Evolutionary conservation across 1,140 invertebrate species (phyloP).

Genomic region (Subanguina moxae): DNA sequence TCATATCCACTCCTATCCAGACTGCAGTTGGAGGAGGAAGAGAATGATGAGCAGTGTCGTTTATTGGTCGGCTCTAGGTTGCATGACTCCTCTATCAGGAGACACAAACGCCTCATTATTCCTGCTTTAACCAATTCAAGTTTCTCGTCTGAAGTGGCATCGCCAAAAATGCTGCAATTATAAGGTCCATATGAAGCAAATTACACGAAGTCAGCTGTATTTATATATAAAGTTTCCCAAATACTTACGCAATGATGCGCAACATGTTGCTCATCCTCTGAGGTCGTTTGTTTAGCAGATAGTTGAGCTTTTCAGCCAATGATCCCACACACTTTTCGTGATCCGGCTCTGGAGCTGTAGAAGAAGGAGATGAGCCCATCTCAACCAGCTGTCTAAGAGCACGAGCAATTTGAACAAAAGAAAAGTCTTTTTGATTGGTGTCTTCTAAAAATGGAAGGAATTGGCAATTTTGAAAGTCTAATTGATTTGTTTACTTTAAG

Average conservation of each 20-base stretch:
- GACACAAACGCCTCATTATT: not conserved
- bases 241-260: conserved; percentile 38
- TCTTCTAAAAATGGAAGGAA: no score
- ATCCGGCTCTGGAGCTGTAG: not conserved
- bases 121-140: conserved; percentile 5
- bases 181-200: not conserved
- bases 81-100: conserved; percentile 9
- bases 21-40: not conserved
- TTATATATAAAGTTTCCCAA: no score
- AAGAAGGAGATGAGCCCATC: conserved; percentile 16
- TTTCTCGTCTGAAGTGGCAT: conserved; percentile 27
- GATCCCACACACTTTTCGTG: conserved; percentile 15
- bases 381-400: not conserved
- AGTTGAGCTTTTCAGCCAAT: conserved; percentile 10
- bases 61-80: not conserved
- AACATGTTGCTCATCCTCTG: conserved; percentile 44
- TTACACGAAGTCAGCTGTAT: conserved; percentile 4
- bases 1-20: not conserved
- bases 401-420: no score
- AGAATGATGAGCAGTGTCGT: conserved; percentile 9
- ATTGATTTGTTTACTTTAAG: no score
- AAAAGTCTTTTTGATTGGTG: no score
- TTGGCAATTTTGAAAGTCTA: no score
- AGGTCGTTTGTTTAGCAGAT: conserved; percentile 32
- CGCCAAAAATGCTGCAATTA: conserved; percentile 19